Conservation (phyloP, 2,888 invertebrate species). For the Eupithecia vulgata region DNA sequence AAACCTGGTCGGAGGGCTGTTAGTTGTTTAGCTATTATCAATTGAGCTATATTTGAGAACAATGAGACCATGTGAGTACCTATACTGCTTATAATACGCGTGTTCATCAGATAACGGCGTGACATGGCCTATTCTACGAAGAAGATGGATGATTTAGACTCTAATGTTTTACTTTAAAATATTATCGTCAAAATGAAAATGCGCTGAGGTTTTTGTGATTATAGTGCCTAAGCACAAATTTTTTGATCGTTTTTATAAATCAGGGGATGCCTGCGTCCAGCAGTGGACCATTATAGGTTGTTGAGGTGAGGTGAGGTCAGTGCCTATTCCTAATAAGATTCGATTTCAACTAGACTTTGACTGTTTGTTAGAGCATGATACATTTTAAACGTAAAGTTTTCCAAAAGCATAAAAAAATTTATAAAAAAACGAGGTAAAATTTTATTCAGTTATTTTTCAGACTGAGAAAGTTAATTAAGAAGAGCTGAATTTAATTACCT, state of each 20-base stretch:
- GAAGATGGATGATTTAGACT: constrained; percentile 3
- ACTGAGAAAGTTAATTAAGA: too few relatives aligned
- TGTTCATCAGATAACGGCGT: constrained; percentile 6
- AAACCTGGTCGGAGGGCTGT: too few relatives aligned
- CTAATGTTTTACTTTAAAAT: constrained; percentile 7
- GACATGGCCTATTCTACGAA: constrained; percentile 2
- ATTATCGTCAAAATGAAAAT: background rate
- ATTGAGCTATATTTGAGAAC: constrained; percentile 5
- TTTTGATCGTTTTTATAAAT: too few relatives aligned
- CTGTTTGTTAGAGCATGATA: background rate
- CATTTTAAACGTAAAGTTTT: background rate
- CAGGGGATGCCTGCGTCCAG: too few relatives aligned
- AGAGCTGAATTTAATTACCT: too few relatives aligned
- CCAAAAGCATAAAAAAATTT: background rate
- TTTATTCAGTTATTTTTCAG: too few relatives aligned
- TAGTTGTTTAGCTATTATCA: background rate
- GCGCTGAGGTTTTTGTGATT: too few relatives aligned
- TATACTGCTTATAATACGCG: background rate
- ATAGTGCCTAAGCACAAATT: too few relatives aligned
- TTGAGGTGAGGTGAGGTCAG: too few relatives aligned
- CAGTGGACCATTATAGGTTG: too few relatives aligned
- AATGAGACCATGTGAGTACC: background rate
- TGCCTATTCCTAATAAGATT: too few relatives aligned
- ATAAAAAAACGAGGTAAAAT: background rate
- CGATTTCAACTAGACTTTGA: too few relatives aligned